A percentile compares a stretch with the other conserved stretches of the same genome.
phyloP scores from a whole-genome alignment of 2,113 vertebrate genomes.

The Spheniscus mendiculus region DNA sequence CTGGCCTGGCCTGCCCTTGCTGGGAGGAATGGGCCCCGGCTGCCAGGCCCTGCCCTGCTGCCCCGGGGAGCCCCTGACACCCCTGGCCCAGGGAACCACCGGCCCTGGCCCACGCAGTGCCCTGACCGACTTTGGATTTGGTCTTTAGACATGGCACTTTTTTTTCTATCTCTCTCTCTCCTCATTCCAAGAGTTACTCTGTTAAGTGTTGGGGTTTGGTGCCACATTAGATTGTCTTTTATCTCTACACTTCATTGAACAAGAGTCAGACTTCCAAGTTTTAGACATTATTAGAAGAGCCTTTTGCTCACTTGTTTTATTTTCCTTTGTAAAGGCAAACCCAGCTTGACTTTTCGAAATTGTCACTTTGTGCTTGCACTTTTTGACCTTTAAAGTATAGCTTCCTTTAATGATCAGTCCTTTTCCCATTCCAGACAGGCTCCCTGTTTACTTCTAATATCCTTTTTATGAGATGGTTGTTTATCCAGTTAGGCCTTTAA shows the following conservation, averaged over 20 bases:
- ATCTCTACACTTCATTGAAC: neutral
- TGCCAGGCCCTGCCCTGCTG: neutral
- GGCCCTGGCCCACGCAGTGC: accelerated
- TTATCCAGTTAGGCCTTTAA: conserved; percentile 20
- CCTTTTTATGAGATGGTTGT: conserved; percentile 45
- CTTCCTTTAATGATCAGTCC: neutral
- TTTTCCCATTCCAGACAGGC: neutral
- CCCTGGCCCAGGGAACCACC: neutral
- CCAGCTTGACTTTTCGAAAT: neutral
- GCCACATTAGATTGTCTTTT: neutral
- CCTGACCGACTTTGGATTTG: neutral
- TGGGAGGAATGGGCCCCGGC: accelerated
- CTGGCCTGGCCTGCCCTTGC: neutral
- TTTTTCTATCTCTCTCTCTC: neutral
- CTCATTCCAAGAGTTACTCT: neutral
- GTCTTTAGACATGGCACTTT: neutral
- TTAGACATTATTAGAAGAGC: neutral
- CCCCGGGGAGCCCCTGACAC: neutral
- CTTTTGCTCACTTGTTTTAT: neutral
- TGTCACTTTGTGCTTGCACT: neutral
- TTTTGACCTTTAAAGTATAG: neutral
- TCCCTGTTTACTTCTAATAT: conserved; percentile 15
- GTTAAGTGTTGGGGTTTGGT: neutral
- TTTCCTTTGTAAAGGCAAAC: neutral
- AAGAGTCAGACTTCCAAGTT: neutral